Conservation (phyloP, 2,113 vertebrate genomes). For the Chelonoidis abingdonii region DNA sequence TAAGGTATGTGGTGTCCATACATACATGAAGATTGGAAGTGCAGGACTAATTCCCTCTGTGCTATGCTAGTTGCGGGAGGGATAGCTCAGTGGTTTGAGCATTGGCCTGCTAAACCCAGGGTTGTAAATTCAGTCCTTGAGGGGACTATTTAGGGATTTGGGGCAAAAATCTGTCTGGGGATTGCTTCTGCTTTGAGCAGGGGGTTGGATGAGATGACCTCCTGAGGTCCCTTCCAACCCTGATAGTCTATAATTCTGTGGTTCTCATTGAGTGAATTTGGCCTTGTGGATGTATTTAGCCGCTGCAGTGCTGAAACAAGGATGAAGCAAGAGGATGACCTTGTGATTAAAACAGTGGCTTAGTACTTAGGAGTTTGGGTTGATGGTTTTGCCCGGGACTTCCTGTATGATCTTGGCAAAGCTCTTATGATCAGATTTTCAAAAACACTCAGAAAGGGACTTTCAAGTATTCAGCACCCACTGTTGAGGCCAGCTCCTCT, state of each 20-base stretch:
- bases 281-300: conserved; percentile 52
- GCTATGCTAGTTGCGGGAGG: neutral
- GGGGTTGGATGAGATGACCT: too few species aligned
- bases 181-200: too few species aligned
- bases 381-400: neutral
- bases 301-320: neutral
- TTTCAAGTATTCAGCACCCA: neutral
- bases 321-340: neutral
- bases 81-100: too few species aligned
- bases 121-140: too few species aligned
- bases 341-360: neutral
- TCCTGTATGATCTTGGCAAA: neutral
- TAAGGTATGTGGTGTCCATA: conserved; percentile 14
- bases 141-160: too few species aligned
- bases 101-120: too few species aligned
- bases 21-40: conserved; percentile 15
- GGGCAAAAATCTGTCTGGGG: too few species aligned
- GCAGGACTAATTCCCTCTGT: neutral
- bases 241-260: too few species aligned
- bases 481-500: neutral
- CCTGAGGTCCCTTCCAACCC: too few species aligned
- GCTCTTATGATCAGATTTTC: neutral
- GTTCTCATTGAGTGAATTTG: neutral
- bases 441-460: too few species aligned
- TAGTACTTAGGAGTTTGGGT: neutral